These are phyloP conservation scores for Vulpes ferrilata DNA, from an alignment of 2,113 vertebrate genomes.

Conservation along the genomic window DNA sequence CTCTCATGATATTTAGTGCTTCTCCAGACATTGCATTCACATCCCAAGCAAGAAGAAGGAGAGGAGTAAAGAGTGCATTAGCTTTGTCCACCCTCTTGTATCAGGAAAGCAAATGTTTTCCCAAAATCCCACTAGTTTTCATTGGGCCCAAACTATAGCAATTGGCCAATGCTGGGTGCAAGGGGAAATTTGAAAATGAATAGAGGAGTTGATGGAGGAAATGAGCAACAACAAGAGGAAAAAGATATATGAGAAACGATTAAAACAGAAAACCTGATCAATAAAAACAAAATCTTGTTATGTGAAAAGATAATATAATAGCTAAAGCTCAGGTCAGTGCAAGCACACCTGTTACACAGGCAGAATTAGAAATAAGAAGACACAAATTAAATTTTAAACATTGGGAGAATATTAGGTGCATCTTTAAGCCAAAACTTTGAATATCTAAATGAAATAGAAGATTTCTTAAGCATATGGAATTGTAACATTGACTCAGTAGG, in stretches of 20 bases:
- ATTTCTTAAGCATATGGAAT: constrained; percentile 14
- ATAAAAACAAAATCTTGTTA: constrained; percentile 60
- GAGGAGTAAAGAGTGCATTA: not conserved
- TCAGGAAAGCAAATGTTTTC: constrained; percentile 1
- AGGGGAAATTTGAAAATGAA: constrained; percentile 24
- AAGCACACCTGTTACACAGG: not conserved
- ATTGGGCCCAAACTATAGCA: not conserved
- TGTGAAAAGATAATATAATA: constrained; percentile 56
- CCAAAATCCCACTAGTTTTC: not conserved
- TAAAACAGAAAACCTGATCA: constrained; percentile 12
- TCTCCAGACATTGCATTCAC: not conserved
- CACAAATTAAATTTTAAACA: constrained; percentile 43
- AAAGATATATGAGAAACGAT: constrained; percentile 31
- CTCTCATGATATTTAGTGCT: not conserved
- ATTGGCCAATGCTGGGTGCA: not conserved
- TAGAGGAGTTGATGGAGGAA: not conserved
- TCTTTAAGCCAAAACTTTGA: constrained; percentile 22
- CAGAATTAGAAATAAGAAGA: constrained; percentile 34
- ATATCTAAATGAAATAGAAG: constrained; percentile 52
- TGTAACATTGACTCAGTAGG: constrained; percentile 26
- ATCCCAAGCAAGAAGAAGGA: not conserved
- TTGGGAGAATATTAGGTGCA: not conserved
- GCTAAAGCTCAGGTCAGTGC: not conserved
- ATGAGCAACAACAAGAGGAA: not conserved
- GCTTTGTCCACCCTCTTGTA: not conserved